Percentiles rank a stretch among this genome's conserved stretches.
phyloP scores from a whole-genome alignment of 2,797 vertebrate genomes.

The Sebastes paucispinis region DNA sequence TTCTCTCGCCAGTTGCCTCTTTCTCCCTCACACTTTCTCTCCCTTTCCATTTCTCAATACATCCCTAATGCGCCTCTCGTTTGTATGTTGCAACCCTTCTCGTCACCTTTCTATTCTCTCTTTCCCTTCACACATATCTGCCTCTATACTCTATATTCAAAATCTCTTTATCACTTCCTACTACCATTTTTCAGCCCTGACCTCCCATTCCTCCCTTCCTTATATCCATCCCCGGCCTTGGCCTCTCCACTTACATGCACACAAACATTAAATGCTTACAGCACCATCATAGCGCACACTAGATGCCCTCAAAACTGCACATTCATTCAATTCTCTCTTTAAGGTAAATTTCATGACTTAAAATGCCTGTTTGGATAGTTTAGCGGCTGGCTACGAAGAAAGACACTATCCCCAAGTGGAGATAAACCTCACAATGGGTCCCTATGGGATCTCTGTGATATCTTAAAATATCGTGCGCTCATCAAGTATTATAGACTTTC shows the following conservation, averaged over 20 bases:
- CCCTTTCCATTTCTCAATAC: background rate
- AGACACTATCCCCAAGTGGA: too few species aligned
- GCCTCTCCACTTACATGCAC: background rate
- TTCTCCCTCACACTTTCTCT: background rate
- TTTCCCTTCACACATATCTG: background rate
- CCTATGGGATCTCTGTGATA: too few species aligned
- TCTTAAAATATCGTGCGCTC: too few species aligned
- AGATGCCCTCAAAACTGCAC: background rate
- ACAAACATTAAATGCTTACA: background rate
- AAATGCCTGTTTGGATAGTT: background rate
- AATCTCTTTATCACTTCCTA: background rate
- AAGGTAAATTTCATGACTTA: background rate
- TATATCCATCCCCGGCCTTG: background rate
- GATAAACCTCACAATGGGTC: background rate
- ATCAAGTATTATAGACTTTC: too few species aligned
- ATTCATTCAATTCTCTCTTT: background rate
- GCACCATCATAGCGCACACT: background rate
- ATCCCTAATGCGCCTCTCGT: background rate
- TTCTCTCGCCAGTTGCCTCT: background rate
- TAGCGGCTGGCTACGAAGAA: background rate
- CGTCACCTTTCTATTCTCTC: background rate
- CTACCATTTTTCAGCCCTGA: background rate
- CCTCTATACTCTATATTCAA: background rate
- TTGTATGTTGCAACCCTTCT: background rate
- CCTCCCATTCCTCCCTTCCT: background rate